Evolutionary conservation across 2,113 vertebrate genomes (phyloP), one percentile per base, ranked within the genome.

Genomic region (Podarcis cretensis): DNA sequence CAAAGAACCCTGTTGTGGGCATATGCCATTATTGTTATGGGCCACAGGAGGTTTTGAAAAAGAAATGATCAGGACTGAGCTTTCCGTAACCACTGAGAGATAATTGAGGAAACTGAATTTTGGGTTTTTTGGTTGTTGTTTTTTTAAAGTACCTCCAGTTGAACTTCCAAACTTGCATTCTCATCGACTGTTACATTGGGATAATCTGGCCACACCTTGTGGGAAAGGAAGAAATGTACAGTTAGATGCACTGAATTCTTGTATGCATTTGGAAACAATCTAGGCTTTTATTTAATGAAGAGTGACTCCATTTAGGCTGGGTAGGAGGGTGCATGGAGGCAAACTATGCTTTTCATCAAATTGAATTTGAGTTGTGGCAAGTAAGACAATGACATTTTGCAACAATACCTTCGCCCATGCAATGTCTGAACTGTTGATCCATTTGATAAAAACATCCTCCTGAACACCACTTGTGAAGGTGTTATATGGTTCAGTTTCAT

Each of bases 131-230:
- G 6, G 43, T 7, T 43, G 43, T 48, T 48, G 4, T 40, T 48
- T 73, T 73, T 73, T 37, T 16, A 13, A 13, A 66, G 85, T 98
- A 99, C 98, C 97, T 97, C 0, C 43, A 98, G 93, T 97, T 98
- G 97, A 8, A 71, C 94, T 0, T 98, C 96, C 97, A 98, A 97
- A 89, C 98, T 97, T 43, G 98, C 89, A 78, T 96, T 96, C 0
- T 94, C 87, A 71, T 99, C 0, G 7, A 99, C 83, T 25, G 1
- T 1, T 14, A 98, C 37, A 25, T 93, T 79, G 30, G 98, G 98
- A 12, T 91, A 95, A 93, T 98, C 98, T 5, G 98, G 97, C 99
- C 98, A 99, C 30, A 99, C 98, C 98, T 99, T 71, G 18, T 0
- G 81, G 90, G 80, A 89, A 5, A 91, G 48, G 87, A 88, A 57